Evolutionary conservation across 2,888 invertebrate species (phyloP).

Genomic region (Mechanitis mazaeus): DNA sequence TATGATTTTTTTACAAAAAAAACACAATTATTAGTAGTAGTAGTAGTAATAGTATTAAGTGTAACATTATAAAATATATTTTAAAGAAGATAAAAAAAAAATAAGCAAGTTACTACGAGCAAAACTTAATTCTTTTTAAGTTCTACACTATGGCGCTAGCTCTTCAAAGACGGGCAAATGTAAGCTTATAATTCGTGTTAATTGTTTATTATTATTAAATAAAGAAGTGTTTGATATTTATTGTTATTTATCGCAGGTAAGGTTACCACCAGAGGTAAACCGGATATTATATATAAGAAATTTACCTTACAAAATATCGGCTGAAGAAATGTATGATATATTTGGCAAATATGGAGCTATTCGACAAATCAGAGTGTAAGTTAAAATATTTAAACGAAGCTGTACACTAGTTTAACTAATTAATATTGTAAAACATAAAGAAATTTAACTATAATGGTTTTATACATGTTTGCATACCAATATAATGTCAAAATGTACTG

Average conservation of each 20-base stretch:
- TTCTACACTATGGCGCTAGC: constrained; percentile 78
- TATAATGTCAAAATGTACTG: too few relatives aligned
- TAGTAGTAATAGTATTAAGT: too few relatives aligned
- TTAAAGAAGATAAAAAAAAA: too few relatives aligned
- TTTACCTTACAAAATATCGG: constrained; percentile 98
- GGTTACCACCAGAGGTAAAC: constrained; percentile 99
- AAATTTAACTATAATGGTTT: too few relatives aligned
- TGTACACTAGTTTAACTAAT: neutral
- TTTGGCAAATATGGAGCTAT: constrained; percentile 99
- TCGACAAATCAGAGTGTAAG: constrained; percentile 97
- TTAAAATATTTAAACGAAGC: constrained; percentile 23
- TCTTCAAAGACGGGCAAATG: constrained; percentile 85
- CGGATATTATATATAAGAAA: constrained; percentile 97
- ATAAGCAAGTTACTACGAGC: neutral
- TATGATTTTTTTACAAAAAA: too few relatives aligned
- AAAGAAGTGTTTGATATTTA: neutral
- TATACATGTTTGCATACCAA: too few relatives aligned
- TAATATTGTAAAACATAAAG: too few relatives aligned
- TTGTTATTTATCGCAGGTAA: constrained; percentile 75
- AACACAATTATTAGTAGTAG: too few relatives aligned
- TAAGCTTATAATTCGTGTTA: constrained; percentile 58
- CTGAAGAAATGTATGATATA: constrained; percentile 99
- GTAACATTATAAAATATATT: too few relatives aligned
- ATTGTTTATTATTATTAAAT: neutral
- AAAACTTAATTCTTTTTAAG: neutral